phyloP scores from a whole-genome alignment of 2,113 vertebrate genomes.

The Sclerurus mexicanus region DNA sequence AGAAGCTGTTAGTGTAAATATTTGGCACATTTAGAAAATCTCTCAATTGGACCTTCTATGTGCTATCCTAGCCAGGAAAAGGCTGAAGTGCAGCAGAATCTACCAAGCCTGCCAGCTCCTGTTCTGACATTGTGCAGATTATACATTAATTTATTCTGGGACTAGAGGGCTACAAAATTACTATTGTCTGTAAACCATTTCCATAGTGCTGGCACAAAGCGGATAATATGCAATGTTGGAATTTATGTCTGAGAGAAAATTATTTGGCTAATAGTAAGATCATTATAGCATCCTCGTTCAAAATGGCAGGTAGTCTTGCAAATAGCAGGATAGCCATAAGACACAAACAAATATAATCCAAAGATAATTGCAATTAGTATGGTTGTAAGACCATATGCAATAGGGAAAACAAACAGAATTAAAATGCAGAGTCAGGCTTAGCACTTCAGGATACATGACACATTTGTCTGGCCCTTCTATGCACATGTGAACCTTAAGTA shows the following conservation, averaged over 20 bases:
- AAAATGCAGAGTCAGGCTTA: not conserved
- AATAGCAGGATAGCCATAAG: not conserved
- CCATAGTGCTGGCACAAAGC: not conserved
- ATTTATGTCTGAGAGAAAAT: constrained; percentile 21
- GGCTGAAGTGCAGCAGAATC: not conserved
- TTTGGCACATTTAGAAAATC: not conserved
- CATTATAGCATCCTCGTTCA: not conserved
- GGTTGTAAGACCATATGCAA: not conserved
- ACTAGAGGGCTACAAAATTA: not conserved
- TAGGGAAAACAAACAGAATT: not conserved
- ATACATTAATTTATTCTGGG: constrained; percentile 18
- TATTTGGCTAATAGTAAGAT: constrained; percentile 14
- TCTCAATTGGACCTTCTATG: not conserved
- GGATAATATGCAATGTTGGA: not conserved
- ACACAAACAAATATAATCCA: not conserved
- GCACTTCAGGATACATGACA: not conserved
- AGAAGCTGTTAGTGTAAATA: not conserved
- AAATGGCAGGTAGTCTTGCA: constrained; percentile 10
- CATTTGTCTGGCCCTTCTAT: not conserved
- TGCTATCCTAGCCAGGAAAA: not conserved
- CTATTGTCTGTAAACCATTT: not conserved
- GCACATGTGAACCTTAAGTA: not conserved
- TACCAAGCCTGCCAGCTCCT: not conserved
- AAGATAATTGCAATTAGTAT: not conserved
- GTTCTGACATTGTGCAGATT: not conserved